Evolutionary conservation across 2,797 vertebrate genomes (phyloP), one percentile per base, ranked within the genome.

Genomic region (Catamblyrhynchus diadema): DNA sequence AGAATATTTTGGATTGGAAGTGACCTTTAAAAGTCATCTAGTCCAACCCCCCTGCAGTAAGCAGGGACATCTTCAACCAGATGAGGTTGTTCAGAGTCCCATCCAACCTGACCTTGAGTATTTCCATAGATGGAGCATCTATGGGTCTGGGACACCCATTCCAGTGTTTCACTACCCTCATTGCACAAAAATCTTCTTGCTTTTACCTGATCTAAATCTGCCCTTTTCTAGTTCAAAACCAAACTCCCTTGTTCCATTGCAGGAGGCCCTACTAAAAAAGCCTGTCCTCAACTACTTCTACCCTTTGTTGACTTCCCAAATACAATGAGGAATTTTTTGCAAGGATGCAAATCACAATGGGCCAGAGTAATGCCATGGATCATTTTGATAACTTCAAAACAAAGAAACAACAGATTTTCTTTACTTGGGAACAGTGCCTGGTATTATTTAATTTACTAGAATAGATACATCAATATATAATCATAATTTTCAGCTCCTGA

Each of bases 51-150:
- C 2, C 14, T n/a, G 23, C 23, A 28, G 4, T 41, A 9, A 33
- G 8, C 19, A 66, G 30, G 10, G 20, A 39, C 5, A 24, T 21
- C 16, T 69, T 53, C 24, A 47, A 27, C 12, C 21, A 6, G 10
- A 18, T 23, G 42, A 72, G 15, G 7, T 64, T 64, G 4, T 19
- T 69, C 39, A 64, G 5, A 48, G 48, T 27, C 12, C 3, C 0
- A 0, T 37, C 14, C 32, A 37, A 3, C 10, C 33, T 51, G 21
- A 27, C 7, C 23, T 51, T 23, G 2, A 18, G 14, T 13, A 1
- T 81, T 84, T 39, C 33, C 39, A 37, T 10, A 17, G 20, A 67
- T 6, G 2, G 6, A 12, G 3, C 8, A 66, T 11, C 23, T 3
- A 13, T 50, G 48, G 27, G 27, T 37, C 37, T 45, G 27, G 35